Evolutionary conservation across 2,797 vertebrate species (phyloP).

Genomic region (Cryptoprocta ferox): DNA sequence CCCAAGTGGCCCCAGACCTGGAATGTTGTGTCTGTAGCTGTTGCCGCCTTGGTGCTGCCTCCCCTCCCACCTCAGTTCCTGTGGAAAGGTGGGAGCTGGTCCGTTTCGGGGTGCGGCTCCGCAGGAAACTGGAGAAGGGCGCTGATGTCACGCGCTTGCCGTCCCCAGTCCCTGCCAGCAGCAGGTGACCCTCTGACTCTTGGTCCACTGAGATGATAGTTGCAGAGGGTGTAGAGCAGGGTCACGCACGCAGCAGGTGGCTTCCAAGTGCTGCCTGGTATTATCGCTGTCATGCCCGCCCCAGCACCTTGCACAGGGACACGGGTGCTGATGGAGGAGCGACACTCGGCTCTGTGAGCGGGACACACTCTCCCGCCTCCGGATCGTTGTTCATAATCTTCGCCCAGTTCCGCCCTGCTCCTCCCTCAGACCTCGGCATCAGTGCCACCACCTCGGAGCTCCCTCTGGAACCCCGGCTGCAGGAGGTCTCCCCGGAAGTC

Average conservation of each 20-base stretch:
- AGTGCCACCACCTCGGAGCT: no score
- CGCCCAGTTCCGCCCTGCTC: neutral
- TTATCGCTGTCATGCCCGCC: accelerated
- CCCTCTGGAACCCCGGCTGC: neutral
- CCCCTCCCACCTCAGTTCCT: neutral
- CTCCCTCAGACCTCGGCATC: accelerated
- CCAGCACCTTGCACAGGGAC: accelerated
- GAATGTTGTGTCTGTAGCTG: neutral
- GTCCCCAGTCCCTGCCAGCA: neutral
- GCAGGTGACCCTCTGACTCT: neutral
- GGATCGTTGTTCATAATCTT: no score
- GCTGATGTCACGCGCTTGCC: neutral
- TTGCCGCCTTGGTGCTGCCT: accelerated
- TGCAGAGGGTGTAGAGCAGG: accelerated
- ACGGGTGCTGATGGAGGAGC: accelerated
- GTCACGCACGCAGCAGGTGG: accelerated
- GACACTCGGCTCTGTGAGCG: accelerated
- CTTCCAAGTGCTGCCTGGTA: neutral
- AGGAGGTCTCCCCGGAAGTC: neutral
- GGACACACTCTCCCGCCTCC: neutral
- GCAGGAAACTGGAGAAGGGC: neutral
- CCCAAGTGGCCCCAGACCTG: neutral
- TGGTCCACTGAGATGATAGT: accelerated
- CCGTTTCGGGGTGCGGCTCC: neutral
- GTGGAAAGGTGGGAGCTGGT: neutral